Percentiles rank a stretch among this genome's conserved stretches.
Conservation (phyloP, 2,797 vertebrate genomes). For the Manis pentadactyla region DNA sequence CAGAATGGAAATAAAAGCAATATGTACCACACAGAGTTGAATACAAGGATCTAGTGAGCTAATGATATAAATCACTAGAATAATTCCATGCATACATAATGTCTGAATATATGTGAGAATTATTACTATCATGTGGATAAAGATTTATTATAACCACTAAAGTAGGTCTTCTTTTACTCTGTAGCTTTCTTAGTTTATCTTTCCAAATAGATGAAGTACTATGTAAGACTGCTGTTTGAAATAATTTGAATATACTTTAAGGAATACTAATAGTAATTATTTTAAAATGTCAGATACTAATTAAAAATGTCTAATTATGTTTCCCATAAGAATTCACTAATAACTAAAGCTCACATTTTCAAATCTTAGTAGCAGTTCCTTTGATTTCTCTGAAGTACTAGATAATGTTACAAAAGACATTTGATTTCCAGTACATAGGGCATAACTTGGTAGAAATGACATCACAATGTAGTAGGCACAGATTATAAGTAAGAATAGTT, state of each 20-base stretch:
- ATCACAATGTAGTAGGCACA: background rate
- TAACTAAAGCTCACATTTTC: constrained; percentile 6
- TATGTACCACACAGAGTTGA: background rate
- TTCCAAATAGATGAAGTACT: background rate
- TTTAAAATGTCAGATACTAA: background rate
- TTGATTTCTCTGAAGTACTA: background rate
- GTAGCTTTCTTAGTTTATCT: background rate
- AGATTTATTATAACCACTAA: background rate
- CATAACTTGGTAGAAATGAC: background rate
- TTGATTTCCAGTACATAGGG: background rate
- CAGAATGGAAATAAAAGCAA: background rate
- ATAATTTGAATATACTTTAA: background rate
- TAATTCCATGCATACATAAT: background rate
- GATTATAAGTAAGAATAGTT: background rate
- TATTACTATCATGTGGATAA: background rate
- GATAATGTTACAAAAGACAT: background rate
- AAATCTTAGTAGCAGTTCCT: background rate
- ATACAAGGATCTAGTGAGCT: background rate
- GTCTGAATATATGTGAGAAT: background rate
- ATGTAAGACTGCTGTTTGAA: background rate
- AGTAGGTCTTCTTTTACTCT: background rate
- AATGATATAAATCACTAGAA: background rate
- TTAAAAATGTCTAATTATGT: background rate
- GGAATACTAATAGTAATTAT: background rate
- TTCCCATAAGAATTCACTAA: background rate